These are phyloP conservation scores for Metallyticus violacea DNA, from an alignment of 2,888 invertebrate genomes.

Conservation along the genomic window DNA sequence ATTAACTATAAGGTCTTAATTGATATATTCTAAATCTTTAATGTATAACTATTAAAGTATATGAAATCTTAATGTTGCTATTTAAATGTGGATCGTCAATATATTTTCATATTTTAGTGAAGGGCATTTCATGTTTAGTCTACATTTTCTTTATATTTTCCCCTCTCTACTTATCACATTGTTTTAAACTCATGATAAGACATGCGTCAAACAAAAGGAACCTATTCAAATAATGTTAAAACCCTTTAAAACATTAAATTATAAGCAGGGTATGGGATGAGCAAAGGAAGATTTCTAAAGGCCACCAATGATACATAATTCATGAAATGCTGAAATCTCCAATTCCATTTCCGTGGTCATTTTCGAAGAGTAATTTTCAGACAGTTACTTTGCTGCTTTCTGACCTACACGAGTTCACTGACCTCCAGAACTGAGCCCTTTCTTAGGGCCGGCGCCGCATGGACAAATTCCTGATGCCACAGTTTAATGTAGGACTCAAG, in stretches of 20 bases:
- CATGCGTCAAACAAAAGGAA: not conserved
- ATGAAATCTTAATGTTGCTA: too few relatives aligned
- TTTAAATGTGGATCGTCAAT: too few relatives aligned
- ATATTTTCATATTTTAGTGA: too few relatives aligned
- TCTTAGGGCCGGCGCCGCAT: too few relatives aligned
- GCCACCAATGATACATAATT: not conserved
- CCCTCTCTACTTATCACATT: too few relatives aligned
- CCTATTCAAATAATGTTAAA: not conserved
- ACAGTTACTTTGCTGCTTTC: not conserved
- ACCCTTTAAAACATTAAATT: not conserved
- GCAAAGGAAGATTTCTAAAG: not conserved
- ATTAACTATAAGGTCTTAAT: too few relatives aligned
- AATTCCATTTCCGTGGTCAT: not conserved
- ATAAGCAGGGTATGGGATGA: not conserved
- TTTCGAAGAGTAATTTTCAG: not conserved
- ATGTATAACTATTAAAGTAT: too few relatives aligned
- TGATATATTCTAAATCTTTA: too few relatives aligned
- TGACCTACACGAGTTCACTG: not conserved
- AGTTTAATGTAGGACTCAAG: too few relatives aligned
- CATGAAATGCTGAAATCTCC: not conserved
- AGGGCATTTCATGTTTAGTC: too few relatives aligned
- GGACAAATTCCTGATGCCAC: too few relatives aligned
- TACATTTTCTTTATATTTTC: too few relatives aligned
- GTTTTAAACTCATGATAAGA: not conserved
- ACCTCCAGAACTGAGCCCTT: not conserved